Percentiles rank a stretch among this genome's conserved stretches.
These are phyloP conservation scores for Astreopora myriophthalma DNA, from an alignment of 64 coral and sea anemone genomes.

Conservation along the genomic window DNA sequence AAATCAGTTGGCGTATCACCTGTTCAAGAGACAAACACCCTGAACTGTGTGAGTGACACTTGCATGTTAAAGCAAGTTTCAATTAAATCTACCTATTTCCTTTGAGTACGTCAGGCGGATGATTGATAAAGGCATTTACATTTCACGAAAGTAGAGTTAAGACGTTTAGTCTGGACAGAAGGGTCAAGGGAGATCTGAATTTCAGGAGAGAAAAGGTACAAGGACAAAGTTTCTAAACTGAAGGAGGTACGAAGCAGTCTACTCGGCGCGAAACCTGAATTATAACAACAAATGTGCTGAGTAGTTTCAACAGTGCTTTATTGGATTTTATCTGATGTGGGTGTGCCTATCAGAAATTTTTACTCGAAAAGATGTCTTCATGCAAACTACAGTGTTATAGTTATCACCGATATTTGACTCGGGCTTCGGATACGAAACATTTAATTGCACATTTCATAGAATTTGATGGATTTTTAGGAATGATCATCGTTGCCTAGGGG, in stretches of 20 bases:
- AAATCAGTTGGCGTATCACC: background rate
- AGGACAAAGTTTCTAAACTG: background rate
- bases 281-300: background rate
- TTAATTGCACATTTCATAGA: background rate
- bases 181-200: background rate
- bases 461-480: background rate
- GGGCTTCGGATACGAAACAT: background rate
- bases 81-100: slow-evolving; percentile 25
- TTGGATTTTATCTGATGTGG: background rate
- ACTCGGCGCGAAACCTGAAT: background rate
- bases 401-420: background rate
- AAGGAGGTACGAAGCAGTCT: too few relatives aligned
- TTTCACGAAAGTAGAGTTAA: background rate
- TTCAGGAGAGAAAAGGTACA: background rate
- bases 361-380: background rate
- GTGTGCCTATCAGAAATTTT: background rate
- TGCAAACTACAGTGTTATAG: background rate
- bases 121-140: background rate
- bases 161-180: background rate
- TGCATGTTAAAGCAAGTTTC: background rate
- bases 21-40: background rate
- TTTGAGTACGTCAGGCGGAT: background rate
- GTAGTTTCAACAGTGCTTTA: background rate
- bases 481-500: background rate
- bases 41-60: background rate